These are phyloP conservation scores for Jordanella pulchra DNA, from an alignment of 2,797 vertebrate species.

Conservation along the genomic window DNA sequence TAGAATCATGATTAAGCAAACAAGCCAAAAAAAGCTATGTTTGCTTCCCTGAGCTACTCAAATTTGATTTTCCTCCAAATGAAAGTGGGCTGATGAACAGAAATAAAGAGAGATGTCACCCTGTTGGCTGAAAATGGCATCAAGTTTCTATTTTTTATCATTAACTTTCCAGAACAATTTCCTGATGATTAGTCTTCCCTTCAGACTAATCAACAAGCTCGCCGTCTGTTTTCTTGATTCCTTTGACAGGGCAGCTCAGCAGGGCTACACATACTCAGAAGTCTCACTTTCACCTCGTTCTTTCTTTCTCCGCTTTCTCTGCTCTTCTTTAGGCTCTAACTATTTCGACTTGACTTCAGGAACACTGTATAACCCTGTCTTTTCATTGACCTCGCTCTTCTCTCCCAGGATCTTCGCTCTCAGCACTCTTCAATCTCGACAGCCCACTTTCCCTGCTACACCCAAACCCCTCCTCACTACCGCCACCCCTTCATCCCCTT, in stretches of 20 bases:
- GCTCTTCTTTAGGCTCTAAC: constrained; percentile 45
- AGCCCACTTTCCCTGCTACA: constrained; percentile 40
- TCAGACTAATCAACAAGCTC: constrained; percentile 5
- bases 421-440: constrained; percentile 52
- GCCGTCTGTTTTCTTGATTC: constrained; percentile 21
- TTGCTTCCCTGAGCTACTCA: background rate
- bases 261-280: constrained; percentile 35
- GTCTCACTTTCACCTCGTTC: constrained; percentile 39
- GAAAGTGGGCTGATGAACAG: background rate
- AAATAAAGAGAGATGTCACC: background rate
- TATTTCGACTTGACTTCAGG: constrained; percentile 46
- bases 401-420: constrained; percentile 52
- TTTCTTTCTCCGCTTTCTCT: constrained; percentile 32
- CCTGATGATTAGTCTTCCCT: constrained; percentile 3
- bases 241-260: constrained; percentile 34
- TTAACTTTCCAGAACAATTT: constrained; percentile 1
- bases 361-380: constrained; percentile 54
- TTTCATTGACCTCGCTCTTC: constrained; percentile 56
- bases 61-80: constrained; percentile 1
- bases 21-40: background rate
- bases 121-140: constrained; percentile 3
- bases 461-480: background rate
- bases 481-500: background rate
- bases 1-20: constrained; percentile 1
- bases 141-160: background rate